Conservation (phyloP, 2,113 vertebrate species). For the Halcyon senegalensis region DNA sequence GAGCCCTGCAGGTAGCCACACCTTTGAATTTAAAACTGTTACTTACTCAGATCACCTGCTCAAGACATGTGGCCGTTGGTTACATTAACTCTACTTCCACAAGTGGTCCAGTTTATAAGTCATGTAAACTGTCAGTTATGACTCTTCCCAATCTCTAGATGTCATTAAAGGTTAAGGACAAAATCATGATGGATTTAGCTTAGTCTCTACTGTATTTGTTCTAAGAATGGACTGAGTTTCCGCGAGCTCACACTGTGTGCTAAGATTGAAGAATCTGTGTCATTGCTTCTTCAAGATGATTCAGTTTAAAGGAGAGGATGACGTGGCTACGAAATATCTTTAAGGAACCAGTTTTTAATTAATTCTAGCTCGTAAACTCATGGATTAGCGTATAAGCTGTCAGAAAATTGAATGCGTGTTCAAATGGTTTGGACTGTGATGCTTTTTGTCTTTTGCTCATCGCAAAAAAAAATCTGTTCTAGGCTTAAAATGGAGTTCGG, state of each 20-base stretch:
- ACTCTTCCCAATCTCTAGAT: not conserved
- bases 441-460: not conserved
- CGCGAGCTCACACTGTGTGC: rapidly evolving
- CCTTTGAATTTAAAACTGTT: not conserved
- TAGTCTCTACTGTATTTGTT: not conserved
- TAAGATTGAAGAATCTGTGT: not conserved
- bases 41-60: not conserved
- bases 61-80: not conserved
- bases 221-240: not conserved
- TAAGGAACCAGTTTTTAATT: not conserved
- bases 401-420: slow-evolving; percentile 2
- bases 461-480: not conserved
- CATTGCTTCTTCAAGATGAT: not conserved
- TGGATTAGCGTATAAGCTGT: not conserved
- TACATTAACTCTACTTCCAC: not conserved
- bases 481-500: not conserved
- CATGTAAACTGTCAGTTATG: not conserved
- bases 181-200: not conserved
- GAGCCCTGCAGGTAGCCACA: not conserved
- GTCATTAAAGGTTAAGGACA: not conserved
- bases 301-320: not conserved
- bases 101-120: not conserved
- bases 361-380: not conserved
- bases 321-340: not conserved
- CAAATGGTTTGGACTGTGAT: not conserved